phyloP scores from a whole-genome alignment of 1,140 invertebrate species.

The Drosophila albomicans region DNA sequence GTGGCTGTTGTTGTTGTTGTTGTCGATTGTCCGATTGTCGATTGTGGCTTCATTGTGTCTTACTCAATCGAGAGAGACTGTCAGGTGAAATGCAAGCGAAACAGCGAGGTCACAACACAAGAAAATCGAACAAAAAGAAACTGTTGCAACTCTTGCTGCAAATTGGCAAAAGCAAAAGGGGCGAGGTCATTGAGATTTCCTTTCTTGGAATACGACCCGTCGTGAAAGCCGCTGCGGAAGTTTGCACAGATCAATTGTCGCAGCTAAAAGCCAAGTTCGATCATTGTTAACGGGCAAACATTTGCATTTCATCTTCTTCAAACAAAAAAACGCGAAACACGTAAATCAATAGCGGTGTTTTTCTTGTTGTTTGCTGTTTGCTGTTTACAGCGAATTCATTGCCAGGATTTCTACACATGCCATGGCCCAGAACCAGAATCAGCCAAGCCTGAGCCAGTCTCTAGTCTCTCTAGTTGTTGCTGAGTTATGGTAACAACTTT shows the following conservation, averaged over 20 bases:
- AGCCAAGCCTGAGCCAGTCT: conserved; percentile 11
- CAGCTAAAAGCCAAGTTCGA: conserved; percentile 22
- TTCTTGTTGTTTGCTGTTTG: not conserved
- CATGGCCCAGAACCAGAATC: conserved; percentile 47
- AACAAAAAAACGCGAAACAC: not conserved
- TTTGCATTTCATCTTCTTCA: conserved; percentile 56
- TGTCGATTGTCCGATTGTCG: not conserved
- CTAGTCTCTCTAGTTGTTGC: no score
- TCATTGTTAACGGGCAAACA: conserved; percentile 45
- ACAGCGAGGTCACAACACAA: conserved; percentile 20
- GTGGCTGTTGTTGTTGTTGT: conserved; percentile 3
- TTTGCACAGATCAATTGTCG: conserved; percentile 38
- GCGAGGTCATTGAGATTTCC: conserved; percentile 39
- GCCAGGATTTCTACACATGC: conserved; percentile 41
- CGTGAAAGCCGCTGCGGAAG: conserved; percentile 54
- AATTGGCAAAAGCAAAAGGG: conserved; percentile 1
- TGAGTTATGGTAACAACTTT: conserved; percentile 26
- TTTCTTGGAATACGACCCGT: conserved; percentile 31
- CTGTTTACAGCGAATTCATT: conserved; percentile 28
- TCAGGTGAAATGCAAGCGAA: conserved; percentile 25
- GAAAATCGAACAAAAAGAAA: not conserved
- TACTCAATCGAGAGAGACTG: not conserved
- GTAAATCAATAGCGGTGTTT: conserved; percentile 1
- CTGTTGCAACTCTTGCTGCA: conserved; percentile 11
- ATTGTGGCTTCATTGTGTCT: not conserved